phyloP scores from a whole-genome alignment of 2,113 vertebrate species.

The Gallinago media region DNA sequence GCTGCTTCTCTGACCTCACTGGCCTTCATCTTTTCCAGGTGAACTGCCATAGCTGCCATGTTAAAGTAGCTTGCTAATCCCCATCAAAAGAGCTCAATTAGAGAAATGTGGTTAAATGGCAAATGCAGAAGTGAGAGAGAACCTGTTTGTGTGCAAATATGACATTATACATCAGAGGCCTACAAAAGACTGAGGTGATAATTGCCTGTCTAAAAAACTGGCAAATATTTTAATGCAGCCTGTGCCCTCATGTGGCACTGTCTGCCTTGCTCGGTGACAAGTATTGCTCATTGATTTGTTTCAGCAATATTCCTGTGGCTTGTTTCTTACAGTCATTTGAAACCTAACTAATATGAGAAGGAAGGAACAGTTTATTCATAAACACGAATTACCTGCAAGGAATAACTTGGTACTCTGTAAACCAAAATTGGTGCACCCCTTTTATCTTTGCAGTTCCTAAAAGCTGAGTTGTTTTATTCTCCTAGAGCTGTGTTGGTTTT shows the following conservation, averaged over 20 bases:
- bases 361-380: background rate
- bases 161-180: background rate
- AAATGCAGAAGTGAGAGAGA: conserved; percentile 14
- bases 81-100: background rate
- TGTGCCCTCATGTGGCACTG: background rate
- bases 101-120: background rate
- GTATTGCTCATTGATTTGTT: background rate
- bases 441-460: background rate
- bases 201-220: conserved; percentile 29
- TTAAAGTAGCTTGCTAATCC: background rate
- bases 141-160: background rate
- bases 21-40: conserved; percentile 20
- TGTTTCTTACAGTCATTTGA: background rate
- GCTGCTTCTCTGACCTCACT: background rate
- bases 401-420: background rate
- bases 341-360: background rate
- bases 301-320: background rate
- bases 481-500: background rate
- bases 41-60: background rate
- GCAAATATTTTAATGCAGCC: conserved; percentile 4
- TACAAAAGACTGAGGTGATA: conserved; percentile 31
- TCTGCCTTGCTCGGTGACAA: background rate
- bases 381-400: background rate
- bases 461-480: background rate
- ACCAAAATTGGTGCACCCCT: background rate